Base-by-base conservation (phyloP, 1,140 invertebrate species). In the Drosophila pseudoobscura region DNA sequence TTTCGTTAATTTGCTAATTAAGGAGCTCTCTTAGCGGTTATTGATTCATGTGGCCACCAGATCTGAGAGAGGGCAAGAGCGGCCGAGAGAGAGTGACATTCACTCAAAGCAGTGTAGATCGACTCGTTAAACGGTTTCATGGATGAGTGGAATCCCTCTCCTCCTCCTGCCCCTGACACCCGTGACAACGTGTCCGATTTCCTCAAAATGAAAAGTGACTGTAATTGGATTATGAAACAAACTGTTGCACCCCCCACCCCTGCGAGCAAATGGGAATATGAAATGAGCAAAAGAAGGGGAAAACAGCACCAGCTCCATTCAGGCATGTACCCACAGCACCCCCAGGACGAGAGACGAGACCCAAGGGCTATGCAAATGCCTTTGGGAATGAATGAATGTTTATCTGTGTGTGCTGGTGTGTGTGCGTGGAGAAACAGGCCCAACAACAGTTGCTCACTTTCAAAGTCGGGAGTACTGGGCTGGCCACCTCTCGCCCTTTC, bases 221-320 rank as follows among this genome's bases (percentile, higher is more conserved):
- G 53, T 78, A 87, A 87, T 85, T 80, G 68, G 80, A 79, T 85
- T 84, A 84, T 84, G 62, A 70, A 63, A 68, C 59, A 68, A 59
- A 63, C 72, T 72, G 46, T 56, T 61, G 69, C 55, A 45, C 44
- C 41, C 43, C 41, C 46, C n/a, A n/a, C n/a, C 15, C 17, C 17
- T 39, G 26, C 50, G 9, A 13, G 53, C 62, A 68, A 58, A 58
- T 69, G 59, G 26, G 41, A 61, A 50, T 45, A 50, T 22, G 11
- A 55, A 70, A 58, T n/a, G 22, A 41, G 62, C 7, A 43, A 52
- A 8, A 17, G 26, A 45, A 24, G 6, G 29, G 7, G 17, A 13
- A 46, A 50, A 26, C 45, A 24, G 51, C 55, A 49, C 63, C 29
- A 39, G 11, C 50, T 24, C 45, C 66, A 69, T 70, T 70, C 66